Evolutionary conservation across 2,797 vertebrate species (phyloP).

Genomic region (Picus viridis): DNA sequence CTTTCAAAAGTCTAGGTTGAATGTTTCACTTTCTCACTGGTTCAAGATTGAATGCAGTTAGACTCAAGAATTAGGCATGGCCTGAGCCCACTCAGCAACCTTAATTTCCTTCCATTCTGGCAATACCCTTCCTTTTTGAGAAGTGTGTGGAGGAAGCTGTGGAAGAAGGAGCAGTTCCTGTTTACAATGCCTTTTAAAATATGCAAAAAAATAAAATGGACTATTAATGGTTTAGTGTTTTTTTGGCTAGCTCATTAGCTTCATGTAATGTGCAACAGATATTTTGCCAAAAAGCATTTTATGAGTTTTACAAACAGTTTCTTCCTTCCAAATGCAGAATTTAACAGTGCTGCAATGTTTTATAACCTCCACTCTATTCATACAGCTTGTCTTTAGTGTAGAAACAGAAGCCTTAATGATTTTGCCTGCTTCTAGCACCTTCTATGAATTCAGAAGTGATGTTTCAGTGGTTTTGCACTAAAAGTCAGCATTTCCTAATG

Average conservation of each 20-base stretch:
- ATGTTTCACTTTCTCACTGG: neutral
- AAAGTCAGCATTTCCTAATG: constrained; percentile 44
- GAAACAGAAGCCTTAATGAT: constrained; percentile 61
- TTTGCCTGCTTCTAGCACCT: constrained; percentile 48
- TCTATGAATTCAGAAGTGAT: constrained; percentile 57
- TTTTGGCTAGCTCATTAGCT: constrained; percentile 48
- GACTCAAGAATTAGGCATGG: neutral
- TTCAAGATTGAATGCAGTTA: neutral
- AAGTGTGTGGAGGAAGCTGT: neutral
- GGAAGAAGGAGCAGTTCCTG: neutral
- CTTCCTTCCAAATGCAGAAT: constrained; percentile 62
- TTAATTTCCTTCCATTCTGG: neutral
- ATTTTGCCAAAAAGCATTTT: constrained; percentile 70
- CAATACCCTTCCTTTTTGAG: neutral
- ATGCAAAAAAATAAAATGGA: constrained; percentile 18
- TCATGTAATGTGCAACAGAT: constrained; percentile 62
- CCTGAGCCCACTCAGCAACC: neutral
- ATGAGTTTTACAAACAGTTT: constrained; percentile 63
- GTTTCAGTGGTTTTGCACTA: constrained; percentile 31
- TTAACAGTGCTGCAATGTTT: constrained; percentile 64
- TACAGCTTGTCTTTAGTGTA: constrained; percentile 38
- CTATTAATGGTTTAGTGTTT: neutral
- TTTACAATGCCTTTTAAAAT: constrained; percentile 20
- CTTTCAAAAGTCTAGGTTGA: neutral
- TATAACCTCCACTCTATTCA: constrained; percentile 57